Percentiles rank a stretch among this genome's conserved stretches.
Evolutionary conservation across 2,797 vertebrate genomes (phyloP).

Genomic region (Astyanax mexicanus): DNA sequence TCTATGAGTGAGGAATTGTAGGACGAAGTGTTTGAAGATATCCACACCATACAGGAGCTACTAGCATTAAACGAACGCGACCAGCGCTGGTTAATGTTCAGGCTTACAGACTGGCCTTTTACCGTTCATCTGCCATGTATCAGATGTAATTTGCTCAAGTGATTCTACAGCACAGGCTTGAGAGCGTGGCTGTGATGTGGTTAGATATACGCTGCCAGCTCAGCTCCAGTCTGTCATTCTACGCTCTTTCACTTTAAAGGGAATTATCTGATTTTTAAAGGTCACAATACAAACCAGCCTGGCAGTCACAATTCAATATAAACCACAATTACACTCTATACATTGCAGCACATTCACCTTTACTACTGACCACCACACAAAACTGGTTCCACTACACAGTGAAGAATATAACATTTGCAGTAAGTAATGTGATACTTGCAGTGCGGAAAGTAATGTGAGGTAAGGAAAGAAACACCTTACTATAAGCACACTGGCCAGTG

Average conservation of each 20-base stretch:
- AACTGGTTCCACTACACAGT: no score
- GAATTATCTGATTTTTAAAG: constrained; percentile 77
- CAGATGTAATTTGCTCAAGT: background rate
- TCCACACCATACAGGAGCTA: background rate
- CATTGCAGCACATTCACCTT: no score
- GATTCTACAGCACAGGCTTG: background rate
- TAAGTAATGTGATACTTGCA: no score
- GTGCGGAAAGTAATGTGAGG: no score
- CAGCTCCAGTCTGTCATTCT: background rate
- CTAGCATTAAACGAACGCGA: background rate
- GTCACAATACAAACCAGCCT: constrained; percentile 67
- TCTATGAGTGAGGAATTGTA: no score
- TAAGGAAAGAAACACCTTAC: no score
- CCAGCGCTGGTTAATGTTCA: background rate
- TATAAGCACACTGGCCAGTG: no score
- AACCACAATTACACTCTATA: background rate
- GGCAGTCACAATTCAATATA: constrained; percentile 72
- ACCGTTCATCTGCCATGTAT: background rate
- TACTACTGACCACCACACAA: no score
- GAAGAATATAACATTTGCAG: no score
- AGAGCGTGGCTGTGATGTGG: background rate
- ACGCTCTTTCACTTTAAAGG: constrained; percentile 59
- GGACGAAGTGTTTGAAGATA: no score
- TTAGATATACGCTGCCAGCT: background rate
- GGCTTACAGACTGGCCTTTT: no score